Percentiles rank a stretch among this genome's conserved stretches.
These are phyloP conservation scores for Chrysopilus asiliformis DNA, from an alignment of 2,888 invertebrate species.

Conservation along the genomic window DNA sequence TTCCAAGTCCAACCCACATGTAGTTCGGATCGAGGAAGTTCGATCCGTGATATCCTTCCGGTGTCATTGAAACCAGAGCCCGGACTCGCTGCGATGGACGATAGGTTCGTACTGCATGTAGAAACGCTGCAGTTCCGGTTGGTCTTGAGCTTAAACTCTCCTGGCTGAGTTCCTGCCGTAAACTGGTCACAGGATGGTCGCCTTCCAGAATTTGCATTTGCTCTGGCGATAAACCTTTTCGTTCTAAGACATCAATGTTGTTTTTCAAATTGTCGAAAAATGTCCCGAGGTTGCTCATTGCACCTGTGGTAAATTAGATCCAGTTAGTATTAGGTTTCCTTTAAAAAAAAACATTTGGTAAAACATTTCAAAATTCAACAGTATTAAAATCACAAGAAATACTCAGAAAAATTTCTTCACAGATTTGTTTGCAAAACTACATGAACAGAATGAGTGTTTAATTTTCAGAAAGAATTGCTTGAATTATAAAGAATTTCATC, in stretches of 20 bases:
- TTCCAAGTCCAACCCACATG: slow-evolving; percentile 52
- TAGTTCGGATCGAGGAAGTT: slow-evolving; percentile 50
- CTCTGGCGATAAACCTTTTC: slow-evolving; percentile 21
- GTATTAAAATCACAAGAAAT: too few species aligned
- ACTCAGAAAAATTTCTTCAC: too few species aligned
- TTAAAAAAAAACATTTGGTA: too few species aligned
- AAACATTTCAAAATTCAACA: too few species aligned
- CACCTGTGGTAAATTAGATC: slow-evolving; percentile 24
- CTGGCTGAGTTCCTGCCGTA: slow-evolving; percentile 19
- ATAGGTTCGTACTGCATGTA: slow-evolving; percentile 35
- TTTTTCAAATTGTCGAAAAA: slow-evolving; percentile 30
- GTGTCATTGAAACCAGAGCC: slow-evolving; percentile 45
- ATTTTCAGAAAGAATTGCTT: too few species aligned
- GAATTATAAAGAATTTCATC: too few species aligned
- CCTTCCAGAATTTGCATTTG: slow-evolving; percentile 27
- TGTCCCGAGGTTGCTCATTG: slow-evolving; percentile 30
- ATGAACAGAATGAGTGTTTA: too few species aligned
- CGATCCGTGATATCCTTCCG: slow-evolving; percentile 43
- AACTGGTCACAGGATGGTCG: slow-evolving; percentile 24
- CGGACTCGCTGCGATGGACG: slow-evolving; percentile 39
- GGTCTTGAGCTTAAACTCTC: slow-evolving; percentile 15
- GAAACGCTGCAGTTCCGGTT: slow-evolving; percentile 30
- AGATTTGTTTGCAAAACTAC: too few species aligned
- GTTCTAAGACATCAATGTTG: slow-evolving; percentile 29
- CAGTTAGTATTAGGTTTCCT: too few species aligned